These are phyloP conservation scores for Nipponia nippon DNA, from an alignment of 2,113 vertebrate species.

Conservation along the genomic window DNA sequence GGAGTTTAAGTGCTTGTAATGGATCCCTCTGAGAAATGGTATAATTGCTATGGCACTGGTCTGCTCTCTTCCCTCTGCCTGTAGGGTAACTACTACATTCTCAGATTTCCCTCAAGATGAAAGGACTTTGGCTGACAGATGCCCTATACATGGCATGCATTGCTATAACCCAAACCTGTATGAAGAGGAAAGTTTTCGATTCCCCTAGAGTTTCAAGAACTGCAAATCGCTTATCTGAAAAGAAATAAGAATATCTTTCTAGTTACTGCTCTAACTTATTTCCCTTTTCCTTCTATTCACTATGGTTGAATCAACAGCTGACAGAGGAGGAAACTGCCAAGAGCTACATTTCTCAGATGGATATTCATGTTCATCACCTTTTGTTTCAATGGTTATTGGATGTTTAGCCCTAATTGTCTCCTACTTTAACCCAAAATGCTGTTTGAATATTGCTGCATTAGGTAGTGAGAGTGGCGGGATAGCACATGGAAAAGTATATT, in stretches of 20 bases:
- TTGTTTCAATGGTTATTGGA: not conserved
- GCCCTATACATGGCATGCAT: not conserved
- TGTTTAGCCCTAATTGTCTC: not conserved
- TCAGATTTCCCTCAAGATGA: conserved; percentile 34
- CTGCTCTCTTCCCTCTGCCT: conserved; percentile 20
- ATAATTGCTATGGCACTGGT: conserved; percentile 44
- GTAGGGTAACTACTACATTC: conserved; percentile 29
- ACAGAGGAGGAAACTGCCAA: not conserved
- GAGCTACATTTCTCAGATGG: not conserved
- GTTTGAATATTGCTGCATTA: not conserved
- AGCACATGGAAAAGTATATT: not conserved
- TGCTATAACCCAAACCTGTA: not conserved
- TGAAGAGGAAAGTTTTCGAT: not conserved
- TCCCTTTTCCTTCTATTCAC: not conserved
- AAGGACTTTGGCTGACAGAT: conserved; percentile 34
- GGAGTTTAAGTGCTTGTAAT: conserved; percentile 39
- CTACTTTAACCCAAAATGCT: not conserved
- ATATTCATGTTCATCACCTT: not conserved
- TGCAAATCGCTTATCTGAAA: not conserved
- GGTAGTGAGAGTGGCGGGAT: not conserved
- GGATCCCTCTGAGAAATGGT: conserved; percentile 45
- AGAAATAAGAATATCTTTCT: not conserved
- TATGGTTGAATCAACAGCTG: not conserved
- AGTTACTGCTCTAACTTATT: not conserved
- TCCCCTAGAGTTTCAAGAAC: not conserved